A percentile compares a stretch with the other conserved stretches of the same genome.
phyloP scores from a whole-genome alignment of 30 jellyfish, hydroid and myxozoan species.

The Rhopilema esculentum region DNA sequence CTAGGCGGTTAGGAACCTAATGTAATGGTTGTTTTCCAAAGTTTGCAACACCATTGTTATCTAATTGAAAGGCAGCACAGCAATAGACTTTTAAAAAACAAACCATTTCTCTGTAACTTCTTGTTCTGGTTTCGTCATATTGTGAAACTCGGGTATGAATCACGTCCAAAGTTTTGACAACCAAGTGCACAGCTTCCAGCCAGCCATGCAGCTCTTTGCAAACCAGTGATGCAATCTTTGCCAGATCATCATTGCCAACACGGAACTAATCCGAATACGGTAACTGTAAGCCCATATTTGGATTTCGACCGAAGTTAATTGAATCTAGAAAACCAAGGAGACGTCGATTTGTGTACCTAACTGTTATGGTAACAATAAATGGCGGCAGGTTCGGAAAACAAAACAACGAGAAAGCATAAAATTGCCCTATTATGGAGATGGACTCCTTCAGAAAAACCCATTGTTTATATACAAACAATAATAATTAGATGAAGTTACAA shows the following conservation, averaged over 20 bases:
- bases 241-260: conserved; percentile 20
- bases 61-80: too few species aligned
- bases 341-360: background rate
- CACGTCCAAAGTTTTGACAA: background rate
- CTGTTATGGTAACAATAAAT: background rate
- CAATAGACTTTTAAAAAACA: too few species aligned
- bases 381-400: too few species aligned
- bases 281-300: background rate
- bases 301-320: too few species aligned
- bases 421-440: too few species aligned
- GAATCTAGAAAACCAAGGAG: background rate
- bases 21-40: too few species aligned
- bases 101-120: conserved; percentile 41
- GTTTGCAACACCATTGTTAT: too few species aligned
- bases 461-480: too few species aligned
- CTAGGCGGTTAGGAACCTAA: too few species aligned
- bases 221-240: conserved; percentile 51
- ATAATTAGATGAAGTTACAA: too few species aligned
- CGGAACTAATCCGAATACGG: conserved; percentile 32
- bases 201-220: background rate
- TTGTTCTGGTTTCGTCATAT: conserved; percentile 62
- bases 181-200: background rate
- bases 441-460: too few species aligned
- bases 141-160: conserved; percentile 1
- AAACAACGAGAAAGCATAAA: too few species aligned